Conservation (phyloP, 2,797 vertebrate genomes). For the Girardinus metallicus region DNA sequence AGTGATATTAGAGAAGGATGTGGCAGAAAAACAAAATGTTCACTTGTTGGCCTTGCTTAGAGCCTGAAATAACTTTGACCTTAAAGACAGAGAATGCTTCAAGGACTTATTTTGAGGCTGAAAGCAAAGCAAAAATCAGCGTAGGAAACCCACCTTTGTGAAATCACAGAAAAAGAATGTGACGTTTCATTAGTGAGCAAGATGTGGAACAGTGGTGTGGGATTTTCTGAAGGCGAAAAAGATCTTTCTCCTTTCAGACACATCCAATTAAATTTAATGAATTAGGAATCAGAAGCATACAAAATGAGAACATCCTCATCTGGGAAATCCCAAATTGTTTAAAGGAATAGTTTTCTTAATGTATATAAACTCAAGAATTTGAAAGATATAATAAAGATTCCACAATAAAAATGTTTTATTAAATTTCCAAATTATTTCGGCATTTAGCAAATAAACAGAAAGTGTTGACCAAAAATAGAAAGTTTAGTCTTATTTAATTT, state of each 20-base stretch:
- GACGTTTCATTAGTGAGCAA: neutral
- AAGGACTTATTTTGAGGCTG: neutral
- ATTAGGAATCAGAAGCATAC: neutral
- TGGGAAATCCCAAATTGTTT: neutral
- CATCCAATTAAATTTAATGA: neutral
- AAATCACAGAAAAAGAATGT: neutral
- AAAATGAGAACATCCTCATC: neutral
- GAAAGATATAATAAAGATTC: neutral
- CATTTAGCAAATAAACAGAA: neutral
- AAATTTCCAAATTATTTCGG: neutral
- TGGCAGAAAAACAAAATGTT: neutral
- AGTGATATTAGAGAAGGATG: constrained; percentile 10
- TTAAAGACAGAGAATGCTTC: neutral
- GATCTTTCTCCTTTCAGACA: neutral
- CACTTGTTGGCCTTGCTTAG: neutral
- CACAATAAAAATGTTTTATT: neutral
- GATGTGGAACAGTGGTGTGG: neutral
- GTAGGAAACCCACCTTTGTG: neutral
- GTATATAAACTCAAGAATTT: neutral
- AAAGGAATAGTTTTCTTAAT: neutral
- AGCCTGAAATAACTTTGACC: neutral
- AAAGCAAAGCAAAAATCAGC: neutral
- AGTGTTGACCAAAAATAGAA: neutral
- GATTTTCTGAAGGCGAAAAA: neutral
- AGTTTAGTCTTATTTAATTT: neutral